Percentiles rank a stretch among this genome's conserved stretches.
Evolutionary conservation across 2,888 invertebrate species (phyloP).

Genomic region (Diplolepis rosae): DNA sequence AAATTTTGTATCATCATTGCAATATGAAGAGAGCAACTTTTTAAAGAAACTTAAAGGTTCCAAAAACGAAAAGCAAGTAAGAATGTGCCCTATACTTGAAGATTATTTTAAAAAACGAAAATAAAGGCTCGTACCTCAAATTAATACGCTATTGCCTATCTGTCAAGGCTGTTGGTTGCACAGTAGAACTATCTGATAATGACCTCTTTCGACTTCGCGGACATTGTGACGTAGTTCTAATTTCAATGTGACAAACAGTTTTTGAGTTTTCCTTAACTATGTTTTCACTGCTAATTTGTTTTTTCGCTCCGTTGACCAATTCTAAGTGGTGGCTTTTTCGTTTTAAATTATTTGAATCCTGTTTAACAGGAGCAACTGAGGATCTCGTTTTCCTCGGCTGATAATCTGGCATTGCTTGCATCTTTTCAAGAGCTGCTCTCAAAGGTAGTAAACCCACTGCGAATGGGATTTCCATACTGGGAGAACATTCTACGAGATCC

Average conservation of each 20-base stretch:
- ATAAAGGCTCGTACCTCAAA: not conserved
- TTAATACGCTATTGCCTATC: constrained; percentile 36
- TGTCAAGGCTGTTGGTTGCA: constrained; percentile 35
- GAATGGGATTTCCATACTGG: constrained; percentile 72
- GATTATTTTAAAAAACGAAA: not conserved
- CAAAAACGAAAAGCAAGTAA: not conserved
- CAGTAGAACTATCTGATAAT: constrained; percentile 28
- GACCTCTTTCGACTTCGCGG: constrained; percentile 37
- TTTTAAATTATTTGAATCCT: constrained; percentile 54
- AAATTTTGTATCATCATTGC: not conserved
- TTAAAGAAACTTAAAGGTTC: not conserved
- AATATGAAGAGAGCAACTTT: not conserved
- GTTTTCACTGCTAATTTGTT: constrained; percentile 33
- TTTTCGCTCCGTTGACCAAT: constrained; percentile 34
- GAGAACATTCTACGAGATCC: constrained; percentile 55
- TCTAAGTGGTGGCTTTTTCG: constrained; percentile 48
- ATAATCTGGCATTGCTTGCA: constrained; percentile 72
- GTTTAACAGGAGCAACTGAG: constrained; percentile 64
- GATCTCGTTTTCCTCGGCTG: constrained; percentile 73
- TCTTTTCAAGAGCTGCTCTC: constrained; percentile 70
- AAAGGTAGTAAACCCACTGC: constrained; percentile 72
- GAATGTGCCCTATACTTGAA: constrained; percentile 5
- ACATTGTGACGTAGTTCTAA: constrained; percentile 61
- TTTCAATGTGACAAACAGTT: constrained; percentile 68
- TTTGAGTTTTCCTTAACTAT: constrained; percentile 52